Percentiles rank a stretch among this genome's conserved stretches.
phyloP scores from a whole-genome alignment of 2,113 vertebrate genomes.

The Numenius arquata region DNA sequence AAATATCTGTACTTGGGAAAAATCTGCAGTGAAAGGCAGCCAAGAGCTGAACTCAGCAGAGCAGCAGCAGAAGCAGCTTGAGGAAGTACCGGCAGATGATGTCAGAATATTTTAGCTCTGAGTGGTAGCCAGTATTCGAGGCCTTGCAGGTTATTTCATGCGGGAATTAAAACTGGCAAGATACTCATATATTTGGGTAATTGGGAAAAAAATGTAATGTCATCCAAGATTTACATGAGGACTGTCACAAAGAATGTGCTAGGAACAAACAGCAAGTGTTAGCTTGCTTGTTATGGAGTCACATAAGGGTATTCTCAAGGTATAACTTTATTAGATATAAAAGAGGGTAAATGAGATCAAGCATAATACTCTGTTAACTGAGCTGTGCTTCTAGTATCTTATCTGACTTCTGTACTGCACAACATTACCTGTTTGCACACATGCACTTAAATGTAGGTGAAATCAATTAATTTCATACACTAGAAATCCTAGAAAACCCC shows the following conservation, averaged over 20 bases:
- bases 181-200: not conserved
- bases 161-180: not conserved
- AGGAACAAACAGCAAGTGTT: not conserved
- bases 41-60: slow-evolving; percentile 48
- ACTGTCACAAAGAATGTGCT: not conserved
- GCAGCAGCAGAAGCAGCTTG: slow-evolving; percentile 26
- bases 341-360: not conserved
- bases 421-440: not conserved
- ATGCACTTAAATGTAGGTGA: not conserved
- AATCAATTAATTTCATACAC: not conserved
- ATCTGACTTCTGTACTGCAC: not conserved
- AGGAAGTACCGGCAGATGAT: slow-evolving; percentile 28
- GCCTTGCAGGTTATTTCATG: not conserved
- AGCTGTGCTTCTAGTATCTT: not conserved
- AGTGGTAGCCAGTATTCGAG: not conserved
- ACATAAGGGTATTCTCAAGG: not conserved
- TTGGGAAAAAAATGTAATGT: not conserved
- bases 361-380: not conserved
- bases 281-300: not conserved
- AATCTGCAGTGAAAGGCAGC: slow-evolving; percentile 16
- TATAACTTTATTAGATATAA: not conserved
- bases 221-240: rapidly evolving
- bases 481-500: not conserved
- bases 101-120: slow-evolving; percentile 57
- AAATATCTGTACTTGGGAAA: not conserved